Base-by-base conservation (phyloP, 1,140 invertebrate species). In the Musca domestica region DNA sequence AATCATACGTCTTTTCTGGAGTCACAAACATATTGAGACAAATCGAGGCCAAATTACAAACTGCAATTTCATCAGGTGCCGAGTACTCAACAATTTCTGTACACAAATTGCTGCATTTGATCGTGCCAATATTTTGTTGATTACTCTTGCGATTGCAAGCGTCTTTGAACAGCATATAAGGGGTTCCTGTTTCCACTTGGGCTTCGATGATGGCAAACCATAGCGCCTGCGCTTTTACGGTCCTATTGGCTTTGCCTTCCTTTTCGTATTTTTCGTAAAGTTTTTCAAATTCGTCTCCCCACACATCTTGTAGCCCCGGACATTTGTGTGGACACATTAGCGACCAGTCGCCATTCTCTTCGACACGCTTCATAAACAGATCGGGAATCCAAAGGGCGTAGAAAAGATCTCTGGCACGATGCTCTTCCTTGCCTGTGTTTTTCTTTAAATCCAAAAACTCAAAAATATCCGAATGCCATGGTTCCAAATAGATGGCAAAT, bases 371-470 rank as follows among this genome's bases (percentile, higher is more conserved):
- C 98, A 99, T 99, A 80, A 99, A 99, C 30, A 99, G 84, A 87
- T 99, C 98, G 6, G 98, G 96, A 72, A 99, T 95, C 98, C 98
- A 99, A 10, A 99, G 78, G 15, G 92, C 98, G 81, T 96, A 98
- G 81, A 99, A 99, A n/a, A 99, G 83, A 83, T 99, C 98, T 69
- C 97, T 86, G 0, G 96, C 97, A 67, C 96, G 84, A 27, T 91
- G 83, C 83, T 98, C 95, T 82, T 98, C 97, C 76, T 94, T 94
- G 41, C 95, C 95, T 56, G 92, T 96, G 81, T 99, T 98, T 76
- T 97, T 98, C 72, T 92, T 94, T 34, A 98, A 83, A 78, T 98
- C 93, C 51, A 98, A 82, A 83, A 98, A 99, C 67, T 97, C 95
- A 82, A 98, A 97, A 61, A 99, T 87, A 83, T 99, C 97, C 0